Percentiles rank a stretch among this genome's conserved stretches.
phyloP scores from a whole-genome alignment of 2,797 vertebrate genomes.

The Falco naumanni region DNA sequence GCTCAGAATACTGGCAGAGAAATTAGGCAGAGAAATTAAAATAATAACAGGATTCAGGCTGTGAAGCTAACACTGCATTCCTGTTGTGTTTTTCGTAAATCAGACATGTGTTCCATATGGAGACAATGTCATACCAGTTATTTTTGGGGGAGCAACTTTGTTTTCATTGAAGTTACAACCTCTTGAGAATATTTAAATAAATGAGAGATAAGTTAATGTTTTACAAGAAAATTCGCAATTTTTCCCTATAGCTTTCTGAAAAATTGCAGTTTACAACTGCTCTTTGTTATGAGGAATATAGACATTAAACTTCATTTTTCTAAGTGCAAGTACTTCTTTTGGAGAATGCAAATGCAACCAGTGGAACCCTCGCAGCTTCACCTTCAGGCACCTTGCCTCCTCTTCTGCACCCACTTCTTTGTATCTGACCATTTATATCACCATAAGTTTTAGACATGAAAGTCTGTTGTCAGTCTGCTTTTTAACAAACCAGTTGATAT shows the following conservation, averaged over 20 bases:
- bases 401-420: neutral
- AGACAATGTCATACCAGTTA: neutral
- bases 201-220: neutral
- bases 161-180: neutral
- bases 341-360: neutral
- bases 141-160: neutral
- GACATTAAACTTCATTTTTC: neutral
- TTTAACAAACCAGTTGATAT: neutral
- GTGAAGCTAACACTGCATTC: neutral
- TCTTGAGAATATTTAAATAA: neutral
- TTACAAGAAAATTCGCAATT: neutral
- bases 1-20: neutral
- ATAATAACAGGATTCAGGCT: neutral
- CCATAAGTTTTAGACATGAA: neutral
- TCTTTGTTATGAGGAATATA: neutral
- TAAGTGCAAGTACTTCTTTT: neutral
- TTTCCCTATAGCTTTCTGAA: neutral
- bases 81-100: neutral
- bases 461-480: neutral
- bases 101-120: neutral
- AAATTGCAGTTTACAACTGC: neutral
- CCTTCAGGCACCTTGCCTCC: neutral
- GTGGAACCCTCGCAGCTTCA: neutral
- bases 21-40: neutral
- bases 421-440: neutral